Percentiles rank a stretch among this genome's conserved stretches.
Evolutionary conservation across 2,113 vertebrate species (phyloP).

Genomic region (Callopanchax toddi): DNA sequence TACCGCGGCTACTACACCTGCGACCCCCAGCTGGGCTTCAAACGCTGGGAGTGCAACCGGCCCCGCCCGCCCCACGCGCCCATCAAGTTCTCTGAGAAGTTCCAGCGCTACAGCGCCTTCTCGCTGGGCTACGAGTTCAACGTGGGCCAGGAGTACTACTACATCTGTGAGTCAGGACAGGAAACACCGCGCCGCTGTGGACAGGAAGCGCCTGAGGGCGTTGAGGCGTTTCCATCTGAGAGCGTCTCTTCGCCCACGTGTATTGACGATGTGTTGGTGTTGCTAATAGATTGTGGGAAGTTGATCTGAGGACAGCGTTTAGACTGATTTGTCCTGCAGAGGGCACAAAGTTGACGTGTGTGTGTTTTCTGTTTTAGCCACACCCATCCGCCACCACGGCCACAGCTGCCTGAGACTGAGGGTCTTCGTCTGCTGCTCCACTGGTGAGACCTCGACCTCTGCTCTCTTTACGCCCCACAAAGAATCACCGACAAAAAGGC

Average conservation of each 20-base stretch:
- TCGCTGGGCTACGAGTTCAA: slow-evolving; percentile 97
- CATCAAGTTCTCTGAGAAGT: slow-evolving; percentile 99
- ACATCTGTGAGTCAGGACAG: slow-evolving; percentile 84
- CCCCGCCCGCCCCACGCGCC: slow-evolving; percentile 92
- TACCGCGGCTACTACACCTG: slow-evolving; percentile 90
- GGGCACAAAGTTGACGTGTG: slow-evolving; percentile 59
- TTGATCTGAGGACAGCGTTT: slow-evolving; percentile 31
- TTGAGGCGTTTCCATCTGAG: slow-evolving; percentile 15
- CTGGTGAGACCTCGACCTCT: slow-evolving; percentile 82
- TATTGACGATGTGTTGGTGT: slow-evolving; percentile 32
- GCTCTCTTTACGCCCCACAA: slow-evolving; percentile 19
- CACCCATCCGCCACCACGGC: slow-evolving; percentile 90
- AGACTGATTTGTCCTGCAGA: slow-evolving; percentile 54
- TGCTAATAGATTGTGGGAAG: slow-evolving; percentile 35
- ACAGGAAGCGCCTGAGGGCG: slow-evolving; percentile 13
- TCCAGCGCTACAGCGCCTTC: slow-evolving; percentile 98
- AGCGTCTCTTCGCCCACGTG: slow-evolving; percentile 7
- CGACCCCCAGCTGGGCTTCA: slow-evolving; percentile 91
- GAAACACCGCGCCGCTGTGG: slow-evolving; percentile 4
- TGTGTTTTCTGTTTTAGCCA: slow-evolving; percentile 80
- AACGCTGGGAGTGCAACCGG: slow-evolving; percentile 97
- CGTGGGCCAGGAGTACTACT: slow-evolving; percentile 95
- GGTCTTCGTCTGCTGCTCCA: slow-evolving; percentile 94
- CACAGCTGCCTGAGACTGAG: slow-evolving; percentile 94
- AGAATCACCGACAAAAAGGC: slow-evolving; percentile 15